These are phyloP conservation scores for Ditylenchus dipsaci DNA, from an alignment of 1,140 invertebrate species.

Conservation along the genomic window DNA sequence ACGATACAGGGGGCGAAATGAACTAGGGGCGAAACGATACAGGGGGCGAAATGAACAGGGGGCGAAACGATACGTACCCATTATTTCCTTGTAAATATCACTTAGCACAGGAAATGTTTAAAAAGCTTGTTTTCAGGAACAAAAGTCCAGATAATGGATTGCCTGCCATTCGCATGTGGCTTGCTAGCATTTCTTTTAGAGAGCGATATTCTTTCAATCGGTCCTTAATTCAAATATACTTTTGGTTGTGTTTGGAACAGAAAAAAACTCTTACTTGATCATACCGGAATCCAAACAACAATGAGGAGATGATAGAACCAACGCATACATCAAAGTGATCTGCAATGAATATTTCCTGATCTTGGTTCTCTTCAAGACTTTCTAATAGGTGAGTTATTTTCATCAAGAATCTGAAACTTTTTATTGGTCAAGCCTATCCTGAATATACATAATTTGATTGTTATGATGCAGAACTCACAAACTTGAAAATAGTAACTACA, in stretches of 20 bases:
- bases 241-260: not conserved
- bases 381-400: not conserved
- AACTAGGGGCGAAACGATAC: no score
- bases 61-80: no score
- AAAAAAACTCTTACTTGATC: not conserved
- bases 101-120: constrained; percentile 15
- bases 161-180: not conserved
- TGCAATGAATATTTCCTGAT: not conserved
- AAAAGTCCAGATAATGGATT: not conserved
- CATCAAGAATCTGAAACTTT: not conserved
- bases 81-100: not conserved
- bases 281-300: not conserved
- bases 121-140: constrained; percentile 8
- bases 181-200: not conserved
- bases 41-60: no score
- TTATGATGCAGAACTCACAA: no score
- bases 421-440: not conserved
- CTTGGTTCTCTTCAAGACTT: no score
- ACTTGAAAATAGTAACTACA: no score
- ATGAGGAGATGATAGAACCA: constrained; percentile 3
- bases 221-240: not conserved
- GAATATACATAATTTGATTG: no score
- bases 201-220: not conserved
- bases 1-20: no score
- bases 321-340: constrained; percentile 1